Percentiles rank a stretch among this genome's conserved stretches.
Conservation (phyloP, 2,113 vertebrate genomes). For the Gymnorhina tibicen region DNA sequence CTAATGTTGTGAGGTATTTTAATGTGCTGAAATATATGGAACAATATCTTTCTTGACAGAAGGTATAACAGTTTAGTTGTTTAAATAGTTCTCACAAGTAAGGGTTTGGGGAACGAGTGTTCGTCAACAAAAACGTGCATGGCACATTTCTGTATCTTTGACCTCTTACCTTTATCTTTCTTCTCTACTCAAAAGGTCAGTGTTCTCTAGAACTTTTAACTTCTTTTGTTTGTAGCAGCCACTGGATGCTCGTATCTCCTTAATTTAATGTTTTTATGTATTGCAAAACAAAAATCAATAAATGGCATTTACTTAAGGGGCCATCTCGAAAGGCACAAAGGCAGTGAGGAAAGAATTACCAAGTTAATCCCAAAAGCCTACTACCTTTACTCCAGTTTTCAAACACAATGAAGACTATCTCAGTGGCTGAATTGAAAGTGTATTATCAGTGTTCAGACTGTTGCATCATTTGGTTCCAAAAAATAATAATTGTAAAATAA, state of each 20-base stretch:
- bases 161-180: constrained; percentile 56
- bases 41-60: background rate
- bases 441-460: background rate
- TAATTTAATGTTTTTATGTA: background rate
- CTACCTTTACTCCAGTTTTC: background rate
- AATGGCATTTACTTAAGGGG: background rate
- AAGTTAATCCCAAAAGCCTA: background rate
- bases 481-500: background rate
- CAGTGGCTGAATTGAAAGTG: background rate
- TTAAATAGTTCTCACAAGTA: background rate
- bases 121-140: background rate
- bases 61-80: background rate
- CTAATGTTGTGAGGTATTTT: background rate
- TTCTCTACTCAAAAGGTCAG: background rate
- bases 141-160: background rate
- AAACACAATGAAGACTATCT: background rate
- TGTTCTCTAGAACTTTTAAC: constrained; percentile 32
- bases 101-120: background rate
- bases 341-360: background rate
- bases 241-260: background rate
- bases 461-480: background rate
- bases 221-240: constrained; percentile 26
- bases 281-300: constrained; percentile 51
- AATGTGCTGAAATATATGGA: background rate
- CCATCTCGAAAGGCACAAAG: background rate